A percentile compares a stretch with the other conserved stretches of the same genome.
Evolutionary conservation across 2,888 invertebrate species (phyloP).

Genomic region (Parnassius mnemosyne): DNA sequence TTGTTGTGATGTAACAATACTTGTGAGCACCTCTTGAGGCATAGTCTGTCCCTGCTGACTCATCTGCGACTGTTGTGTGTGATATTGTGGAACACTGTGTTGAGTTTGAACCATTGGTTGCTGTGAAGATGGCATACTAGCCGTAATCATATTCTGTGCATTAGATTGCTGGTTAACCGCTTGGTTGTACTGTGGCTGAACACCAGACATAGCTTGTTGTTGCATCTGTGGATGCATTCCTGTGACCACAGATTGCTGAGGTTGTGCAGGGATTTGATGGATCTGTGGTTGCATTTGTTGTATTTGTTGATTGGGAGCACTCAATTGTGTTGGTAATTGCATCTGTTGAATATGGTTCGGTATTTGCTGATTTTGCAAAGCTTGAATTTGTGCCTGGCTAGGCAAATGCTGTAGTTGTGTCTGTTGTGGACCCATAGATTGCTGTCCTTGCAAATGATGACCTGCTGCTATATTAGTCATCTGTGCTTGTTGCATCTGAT

Average conservation of each 20-base stretch:
- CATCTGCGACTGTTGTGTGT: constrained; percentile 74
- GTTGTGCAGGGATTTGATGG: constrained; percentile 75
- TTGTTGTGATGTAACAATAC: constrained; percentile 74
- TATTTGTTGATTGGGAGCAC: constrained; percentile 71
- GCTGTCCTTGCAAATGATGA: constrained; percentile 73
- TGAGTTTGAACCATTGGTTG: constrained; percentile 75
- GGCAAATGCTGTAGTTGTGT: constrained; percentile 75
- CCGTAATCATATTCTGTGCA: constrained; percentile 70
- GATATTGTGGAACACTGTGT: constrained; percentile 75
- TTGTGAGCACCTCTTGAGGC: constrained; percentile 74
- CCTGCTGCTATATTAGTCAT: constrained; percentile 71
- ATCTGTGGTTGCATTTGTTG: constrained; percentile 77
- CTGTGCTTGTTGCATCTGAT: constrained; percentile 75
- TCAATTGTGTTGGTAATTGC: constrained; percentile 71
- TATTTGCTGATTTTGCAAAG: constrained; percentile 78
- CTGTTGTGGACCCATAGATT: constrained; percentile 68
- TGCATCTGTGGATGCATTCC: constrained; percentile 77
- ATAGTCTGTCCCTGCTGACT: constrained; percentile 73
- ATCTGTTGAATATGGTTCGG: constrained; percentile 79
- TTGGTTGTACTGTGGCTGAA: constrained; percentile 78
- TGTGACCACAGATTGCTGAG: constrained; percentile 72
- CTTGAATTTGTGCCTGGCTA: constrained; percentile 76
- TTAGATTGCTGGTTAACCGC: constrained; percentile 72
- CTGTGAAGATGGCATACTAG: constrained; percentile 69
- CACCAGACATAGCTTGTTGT: constrained; percentile 69